A percentile compares a stretch with the other conserved stretches of the same genome.
These are phyloP conservation scores for Tragelaphus buxtoni DNA, from an alignment of 2,113 vertebrate species.

Conservation along the genomic window DNA sequence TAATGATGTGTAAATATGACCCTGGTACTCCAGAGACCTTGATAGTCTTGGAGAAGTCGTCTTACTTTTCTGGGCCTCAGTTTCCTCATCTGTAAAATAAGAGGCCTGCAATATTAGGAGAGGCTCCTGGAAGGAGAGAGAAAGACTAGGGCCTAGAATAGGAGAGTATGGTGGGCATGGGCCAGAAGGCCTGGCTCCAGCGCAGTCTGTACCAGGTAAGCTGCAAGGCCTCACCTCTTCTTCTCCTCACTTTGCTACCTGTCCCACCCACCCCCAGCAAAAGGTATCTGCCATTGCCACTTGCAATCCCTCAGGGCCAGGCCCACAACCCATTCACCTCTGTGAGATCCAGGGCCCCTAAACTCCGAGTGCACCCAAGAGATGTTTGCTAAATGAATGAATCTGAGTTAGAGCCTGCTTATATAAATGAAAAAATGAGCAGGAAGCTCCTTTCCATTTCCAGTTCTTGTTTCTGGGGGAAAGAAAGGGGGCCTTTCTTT, in stretches of 20 bases:
- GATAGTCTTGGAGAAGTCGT: background rate
- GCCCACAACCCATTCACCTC: background rate
- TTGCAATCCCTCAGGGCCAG: background rate
- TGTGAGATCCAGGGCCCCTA: background rate
- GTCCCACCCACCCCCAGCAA: background rate
- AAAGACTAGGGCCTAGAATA: background rate
- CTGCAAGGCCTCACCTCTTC: background rate
- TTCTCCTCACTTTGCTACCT: background rate
- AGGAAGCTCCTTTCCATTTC: background rate
- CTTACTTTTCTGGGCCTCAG: background rate
- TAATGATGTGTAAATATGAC: background rate
- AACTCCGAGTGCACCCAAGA: background rate
- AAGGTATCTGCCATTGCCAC: background rate
- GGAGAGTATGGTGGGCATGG: background rate
- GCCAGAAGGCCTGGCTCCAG: background rate
- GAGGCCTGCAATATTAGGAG: background rate
- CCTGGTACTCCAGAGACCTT: background rate
- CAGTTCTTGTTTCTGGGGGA: conserved; percentile 51
- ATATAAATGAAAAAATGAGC: background rate
- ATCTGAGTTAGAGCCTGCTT: background rate
- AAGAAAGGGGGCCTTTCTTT: conserved; percentile 55
- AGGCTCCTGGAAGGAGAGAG: background rate
- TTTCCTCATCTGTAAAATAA: conserved; percentile 19
- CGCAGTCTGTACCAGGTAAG: background rate
- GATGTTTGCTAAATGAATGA: background rate